Percentiles rank a stretch among this genome's conserved stretches.
These are phyloP conservation scores for Rhorus exstirpatorius DNA, from an alignment of 2,888 invertebrate genomes.

Conservation along the genomic window DNA sequence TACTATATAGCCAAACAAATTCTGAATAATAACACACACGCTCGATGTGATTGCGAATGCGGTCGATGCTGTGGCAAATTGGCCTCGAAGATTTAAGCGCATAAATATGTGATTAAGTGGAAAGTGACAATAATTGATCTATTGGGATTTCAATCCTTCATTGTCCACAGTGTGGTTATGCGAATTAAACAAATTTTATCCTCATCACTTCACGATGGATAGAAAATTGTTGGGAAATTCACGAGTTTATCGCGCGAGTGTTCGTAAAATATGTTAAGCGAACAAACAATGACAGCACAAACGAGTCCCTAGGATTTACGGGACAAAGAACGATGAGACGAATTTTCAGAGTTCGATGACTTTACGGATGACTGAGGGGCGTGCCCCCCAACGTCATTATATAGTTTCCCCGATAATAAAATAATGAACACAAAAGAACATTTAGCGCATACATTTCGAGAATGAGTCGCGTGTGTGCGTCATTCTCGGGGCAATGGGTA, in stretches of 20 bases:
- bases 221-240: too few species aligned
- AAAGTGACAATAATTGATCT: too few species aligned
- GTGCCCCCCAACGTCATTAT: slow-evolving; percentile 6
- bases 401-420: slow-evolving; percentile 11
- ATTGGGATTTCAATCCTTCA: too few species aligned
- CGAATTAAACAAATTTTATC: too few species aligned
- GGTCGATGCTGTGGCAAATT: too few species aligned
- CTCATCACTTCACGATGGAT: too few species aligned
- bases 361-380: neutral
- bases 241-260: too few species aligned
- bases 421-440: neutral
- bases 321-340: neutral
- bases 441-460: slow-evolving; percentile 4
- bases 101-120: too few species aligned
- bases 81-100: too few species aligned
- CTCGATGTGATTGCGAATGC: too few species aligned
- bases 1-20: neutral
- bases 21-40: neutral
- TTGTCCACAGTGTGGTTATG: too few species aligned
- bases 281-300: neutral
- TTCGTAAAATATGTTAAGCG: neutral
- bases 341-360: slow-evolving; percentile 35
- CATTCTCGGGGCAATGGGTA: slow-evolving; percentile 42
- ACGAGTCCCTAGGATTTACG: neutral
- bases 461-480: slow-evolving; percentile 46